A percentile compares a stretch with the other conserved stretches of the same genome.
These are phyloP conservation scores for Drosophila pseudoobscura DNA, from an alignment of 1,140 invertebrate species.

Conservation along the genomic window DNA sequence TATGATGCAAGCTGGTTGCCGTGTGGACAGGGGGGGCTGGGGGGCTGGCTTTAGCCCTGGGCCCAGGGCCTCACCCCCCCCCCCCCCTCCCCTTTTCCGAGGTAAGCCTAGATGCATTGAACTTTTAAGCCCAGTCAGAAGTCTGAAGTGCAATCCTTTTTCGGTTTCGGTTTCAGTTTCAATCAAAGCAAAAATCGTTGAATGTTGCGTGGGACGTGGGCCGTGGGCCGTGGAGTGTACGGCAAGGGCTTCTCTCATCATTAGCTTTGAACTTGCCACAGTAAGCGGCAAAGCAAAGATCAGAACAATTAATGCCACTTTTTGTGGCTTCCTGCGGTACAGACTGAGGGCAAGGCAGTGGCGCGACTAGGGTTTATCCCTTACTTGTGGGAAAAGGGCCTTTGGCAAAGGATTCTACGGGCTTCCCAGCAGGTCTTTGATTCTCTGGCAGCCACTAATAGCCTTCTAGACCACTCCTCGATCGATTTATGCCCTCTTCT, in stretches of 20 bases:
- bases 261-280: conserved; percentile 63
- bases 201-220: conserved; percentile 12
- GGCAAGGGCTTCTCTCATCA: conserved; percentile 61
- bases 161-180: conserved; percentile 76
- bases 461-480: too few relatives aligned
- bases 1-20: conserved; percentile 5
- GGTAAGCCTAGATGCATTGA: conserved; percentile 67
- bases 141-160: conserved; percentile 45
- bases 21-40: not conserved
- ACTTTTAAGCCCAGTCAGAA: conserved; percentile 60
- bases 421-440: too few relatives aligned
- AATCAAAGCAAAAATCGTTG: conserved; percentile 59
- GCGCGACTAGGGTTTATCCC: too few relatives aligned
- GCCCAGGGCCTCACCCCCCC: too few relatives aligned
- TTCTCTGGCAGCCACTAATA: too few relatives aligned
- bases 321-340: conserved; percentile 49
- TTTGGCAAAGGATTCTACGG: too few relatives aligned
- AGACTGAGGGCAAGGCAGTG: not conserved
- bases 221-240: not conserved
- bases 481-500: too few relatives aligned
- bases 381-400: too few relatives aligned
- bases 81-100: too few relatives aligned
- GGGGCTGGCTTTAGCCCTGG: conserved; percentile 6
- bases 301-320: conserved; percentile 62
- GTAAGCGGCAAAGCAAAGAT: conserved; percentile 17